Evolutionary conservation across 2,888 invertebrate species (phyloP).

Genomic region (Diogma glabrata): DNA sequence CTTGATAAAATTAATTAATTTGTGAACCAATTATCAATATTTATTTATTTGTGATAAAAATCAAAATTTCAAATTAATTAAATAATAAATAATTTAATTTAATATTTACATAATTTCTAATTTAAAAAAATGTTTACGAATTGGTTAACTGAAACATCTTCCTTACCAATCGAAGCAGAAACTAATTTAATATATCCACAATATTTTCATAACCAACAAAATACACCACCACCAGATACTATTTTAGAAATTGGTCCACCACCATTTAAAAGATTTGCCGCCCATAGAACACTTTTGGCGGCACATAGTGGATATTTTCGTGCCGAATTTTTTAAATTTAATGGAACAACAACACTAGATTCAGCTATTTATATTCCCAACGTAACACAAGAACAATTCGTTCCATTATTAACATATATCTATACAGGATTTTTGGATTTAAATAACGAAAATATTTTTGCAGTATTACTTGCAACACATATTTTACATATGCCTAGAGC

Average conservation of each 20-base stretch:
- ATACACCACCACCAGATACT: conserved; percentile 44
- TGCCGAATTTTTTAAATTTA: conserved; percentile 43
- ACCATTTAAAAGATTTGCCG: conserved; percentile 51
- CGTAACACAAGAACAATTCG: conserved; percentile 49
- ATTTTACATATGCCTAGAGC: conserved; percentile 63
- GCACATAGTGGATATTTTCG: conserved; percentile 62
- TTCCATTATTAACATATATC: conserved; percentile 59
- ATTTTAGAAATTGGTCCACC: conserved; percentile 50
- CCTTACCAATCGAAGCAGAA: conserved; percentile 17
- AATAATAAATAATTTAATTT: too few relatives aligned
- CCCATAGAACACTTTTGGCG: conserved; percentile 51
- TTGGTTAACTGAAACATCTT: conserved; percentile 32
- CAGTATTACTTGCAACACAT: conserved; percentile 57
- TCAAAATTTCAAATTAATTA: background rate
- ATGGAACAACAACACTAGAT: conserved; percentile 17
- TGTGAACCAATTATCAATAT: background rate
- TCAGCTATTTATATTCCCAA: conserved; percentile 40
- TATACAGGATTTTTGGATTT: conserved; percentile 61
- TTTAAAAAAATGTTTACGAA: conserved; percentile 36
- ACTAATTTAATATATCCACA: background rate
- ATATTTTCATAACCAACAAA: background rate
- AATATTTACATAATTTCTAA: background rate
- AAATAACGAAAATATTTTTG: conserved; percentile 57
- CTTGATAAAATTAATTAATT: background rate
- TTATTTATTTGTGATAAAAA: background rate